A percentile compares a stretch with the other conserved stretches of the same genome.
Evolutionary conservation across 2,888 invertebrate genomes (phyloP).

Genomic region (Aleiodes alternator): DNA sequence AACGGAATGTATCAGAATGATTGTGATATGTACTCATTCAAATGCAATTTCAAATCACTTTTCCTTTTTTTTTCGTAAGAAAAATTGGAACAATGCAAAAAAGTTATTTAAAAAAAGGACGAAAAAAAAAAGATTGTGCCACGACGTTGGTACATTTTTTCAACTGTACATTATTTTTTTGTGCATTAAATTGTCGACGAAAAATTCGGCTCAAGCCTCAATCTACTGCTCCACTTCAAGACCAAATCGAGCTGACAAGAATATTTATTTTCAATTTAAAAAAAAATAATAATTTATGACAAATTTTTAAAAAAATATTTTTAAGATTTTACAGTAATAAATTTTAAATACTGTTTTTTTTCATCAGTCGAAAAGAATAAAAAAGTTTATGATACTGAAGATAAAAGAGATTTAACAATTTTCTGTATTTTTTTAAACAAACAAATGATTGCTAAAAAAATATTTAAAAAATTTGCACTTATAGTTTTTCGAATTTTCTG

Average conservation of each 20-base stretch:
- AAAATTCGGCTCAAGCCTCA: constrained; percentile 29
- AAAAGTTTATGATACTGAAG: neutral
- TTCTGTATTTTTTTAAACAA: too few species aligned
- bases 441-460: too few species aligned
- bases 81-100: neutral
- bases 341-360: constrained; percentile 13
- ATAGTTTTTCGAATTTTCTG: too few species aligned
- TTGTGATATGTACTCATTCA: constrained; percentile 41
- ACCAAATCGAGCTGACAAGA: constrained; percentile 47
- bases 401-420: neutral
- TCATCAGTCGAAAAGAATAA: neutral
- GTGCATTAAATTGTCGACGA: constrained; percentile 36
- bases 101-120: neutral
- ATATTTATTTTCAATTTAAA: constrained; percentile 2
- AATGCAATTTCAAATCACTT: constrained; percentile 35
- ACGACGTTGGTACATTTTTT: constrained; percentile 48
- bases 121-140: constrained; percentile 46
- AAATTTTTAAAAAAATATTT: neutral
- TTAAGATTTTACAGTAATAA: constrained; percentile 32
- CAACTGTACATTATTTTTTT: constrained; percentile 48
- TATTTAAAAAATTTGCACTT: too few species aligned
- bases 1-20: constrained; percentile 44
- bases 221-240: constrained; percentile 36
- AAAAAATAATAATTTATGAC: neutral
- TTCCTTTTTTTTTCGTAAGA: neutral